These are phyloP conservation scores for Ploceus nigricollis DNA, from an alignment of 2,113 vertebrate genomes.

Conservation along the genomic window DNA sequence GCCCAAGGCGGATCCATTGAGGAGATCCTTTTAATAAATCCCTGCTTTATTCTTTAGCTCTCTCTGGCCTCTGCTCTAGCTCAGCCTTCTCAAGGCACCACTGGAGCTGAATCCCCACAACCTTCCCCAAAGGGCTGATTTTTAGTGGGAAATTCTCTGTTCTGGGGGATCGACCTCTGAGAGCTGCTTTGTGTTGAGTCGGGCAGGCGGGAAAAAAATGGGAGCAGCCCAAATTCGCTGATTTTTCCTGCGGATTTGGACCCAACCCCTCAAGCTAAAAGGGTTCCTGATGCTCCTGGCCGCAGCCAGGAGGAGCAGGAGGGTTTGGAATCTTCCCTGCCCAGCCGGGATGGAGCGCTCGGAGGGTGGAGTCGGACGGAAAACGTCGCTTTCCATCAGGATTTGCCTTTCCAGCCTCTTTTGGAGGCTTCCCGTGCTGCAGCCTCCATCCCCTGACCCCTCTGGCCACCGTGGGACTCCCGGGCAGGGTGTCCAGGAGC, in stretches of 20 bases:
- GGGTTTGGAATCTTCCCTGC: background rate
- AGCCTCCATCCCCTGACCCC: background rate
- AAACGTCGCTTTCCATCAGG: background rate
- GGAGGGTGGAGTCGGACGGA: background rate
- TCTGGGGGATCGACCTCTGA: rapidly evolving
- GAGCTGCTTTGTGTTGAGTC: rapidly evolving
- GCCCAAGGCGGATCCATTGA: background rate
- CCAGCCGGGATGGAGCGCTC: background rate
- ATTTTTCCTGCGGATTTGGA: background rate
- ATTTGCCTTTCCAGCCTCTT: background rate
- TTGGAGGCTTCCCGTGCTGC: rapidly evolving
- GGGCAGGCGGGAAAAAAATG: rapidly evolving
- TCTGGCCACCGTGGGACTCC: rapidly evolving
- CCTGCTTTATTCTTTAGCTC: background rate
- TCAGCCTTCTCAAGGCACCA: background rate
- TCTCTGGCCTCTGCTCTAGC: background rate
- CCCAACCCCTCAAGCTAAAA: rapidly evolving
- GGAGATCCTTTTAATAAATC: background rate
- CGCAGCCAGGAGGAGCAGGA: background rate
- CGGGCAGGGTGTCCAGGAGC: rapidly evolving
- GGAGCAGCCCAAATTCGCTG: background rate
- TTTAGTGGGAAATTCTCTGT: background rate
- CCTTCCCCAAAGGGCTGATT: rapidly evolving
- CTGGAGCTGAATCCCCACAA: rapidly evolving
- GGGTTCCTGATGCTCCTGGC: background rate